Evolutionary conservation across 2,113 vertebrate species (phyloP), one percentile per base, ranked within the genome.

Genomic region (Halcyon senegalensis): DNA sequence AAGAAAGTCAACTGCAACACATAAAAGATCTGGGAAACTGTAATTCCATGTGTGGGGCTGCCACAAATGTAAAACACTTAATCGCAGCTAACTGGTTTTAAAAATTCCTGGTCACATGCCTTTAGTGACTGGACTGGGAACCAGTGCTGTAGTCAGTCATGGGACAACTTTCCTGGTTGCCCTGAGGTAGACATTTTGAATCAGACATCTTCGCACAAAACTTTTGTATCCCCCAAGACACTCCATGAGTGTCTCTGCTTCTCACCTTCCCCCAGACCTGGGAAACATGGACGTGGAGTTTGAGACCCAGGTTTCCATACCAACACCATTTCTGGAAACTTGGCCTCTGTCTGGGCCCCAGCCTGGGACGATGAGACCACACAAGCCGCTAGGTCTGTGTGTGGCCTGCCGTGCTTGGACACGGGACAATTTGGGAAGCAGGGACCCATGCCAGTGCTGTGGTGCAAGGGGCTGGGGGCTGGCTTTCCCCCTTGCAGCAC

Each of bases 1-100:
- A 91, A 82, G 89, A 91, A 96, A 87, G 82, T 87, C 84, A 73
- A 53, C 89, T 91, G 78, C 50, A 89, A 31, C 44, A 59, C 53
- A 41, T 85, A 58, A 90, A 94, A 90, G 37, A 80, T 74, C 63
- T 66, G 84, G 69, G 84, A 91, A 94, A 63, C 56, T 48, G 14
- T 84, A 75, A 94, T 75, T 95, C 87, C 91, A 20, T 8, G 10
- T 64, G 24, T 35, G 35, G n/a, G 67, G 56, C 56, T 90, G 86
- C 59, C 67, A 77, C 31, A 77, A 87, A 66, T 64, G 30, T 79
- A 53, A 74, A 95, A 64, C 25, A 51, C 11, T 70, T 81, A 63
- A 56, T 63, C 0, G 0, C 31, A 90, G 23, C 37, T 85, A 85
- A 91, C 76, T 62, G 73, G 48, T 76, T 84, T 67, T 33, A 37